Base-by-base conservation (phyloP, 2,797 vertebrate species). In the Notolabrus celidotus region DNA sequence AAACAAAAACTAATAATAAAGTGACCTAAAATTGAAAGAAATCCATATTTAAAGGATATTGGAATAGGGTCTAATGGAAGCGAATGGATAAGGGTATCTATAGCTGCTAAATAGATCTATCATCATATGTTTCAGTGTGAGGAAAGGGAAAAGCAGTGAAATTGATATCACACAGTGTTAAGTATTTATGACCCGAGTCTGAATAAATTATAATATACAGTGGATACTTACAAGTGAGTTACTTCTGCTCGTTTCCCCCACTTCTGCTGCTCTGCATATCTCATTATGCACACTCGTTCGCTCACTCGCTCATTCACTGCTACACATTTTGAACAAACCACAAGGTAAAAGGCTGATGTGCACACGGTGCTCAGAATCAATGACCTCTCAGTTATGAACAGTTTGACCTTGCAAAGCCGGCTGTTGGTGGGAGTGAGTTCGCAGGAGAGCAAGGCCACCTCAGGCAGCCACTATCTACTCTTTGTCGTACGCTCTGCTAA, bases 361-460 rank as follows among this genome's bases (percentile, higher is more conserved):
- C 71, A 22, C 31, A 25, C 22, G 14, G 47, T n/a, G 51, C 36
- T 49, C 53, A 63, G 67, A 74, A 78, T 71, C 36, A 16, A 56
- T 74, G 80, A 90, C 84, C 83, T 88, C 76, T 81, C 45, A 33
- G 67, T 86, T 75, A 74, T 79, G 68, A 86, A 75, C 42, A 73
- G 65, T 71, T 82, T 88, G 88, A 91, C 86, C 86, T 61, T 4
- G 38, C 72, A 62, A 66, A 88, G 77, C 59, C 22, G 68, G 61
- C 79, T 77, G 82, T 72, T 74, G 71, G 88, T 86, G 80, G 82
- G 84, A 85, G 87, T 61, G 75, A 87, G 89, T 89, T 88, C 79
- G 77, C 0, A 16, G 61, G 41, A 53, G 85, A 89, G 82, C 86
- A 82, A 84, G 83, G 84, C 83, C 80, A 79, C 71, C 78, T 75